These are phyloP conservation scores for Xiphophorus couchianus DNA, from an alignment of 2,113 vertebrate genomes.

Conservation along the genomic window DNA sequence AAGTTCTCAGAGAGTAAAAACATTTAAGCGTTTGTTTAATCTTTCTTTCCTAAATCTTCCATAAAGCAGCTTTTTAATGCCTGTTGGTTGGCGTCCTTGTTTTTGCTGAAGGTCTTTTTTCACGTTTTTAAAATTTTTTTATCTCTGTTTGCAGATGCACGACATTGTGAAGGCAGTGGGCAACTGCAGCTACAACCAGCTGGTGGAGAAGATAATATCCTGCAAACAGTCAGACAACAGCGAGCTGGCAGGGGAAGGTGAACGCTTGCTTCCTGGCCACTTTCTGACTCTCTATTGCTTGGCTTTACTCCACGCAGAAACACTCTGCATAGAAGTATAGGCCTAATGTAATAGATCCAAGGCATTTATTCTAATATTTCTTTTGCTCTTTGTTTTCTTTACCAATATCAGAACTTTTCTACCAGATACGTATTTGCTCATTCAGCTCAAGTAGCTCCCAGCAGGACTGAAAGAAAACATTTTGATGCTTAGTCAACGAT, in stretches of 20 bases:
- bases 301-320: neutral
- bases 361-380: conserved; percentile 21
- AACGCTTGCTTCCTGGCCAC: conserved; percentile 47
- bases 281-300: neutral
- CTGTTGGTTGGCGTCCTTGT: neutral
- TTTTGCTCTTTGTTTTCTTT: conserved; percentile 14
- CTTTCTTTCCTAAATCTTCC: neutral
- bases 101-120: conserved; percentile 30
- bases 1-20: neutral
- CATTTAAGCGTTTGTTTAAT: neutral
- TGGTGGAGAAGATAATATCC: conserved; percentile 98
- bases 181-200: conserved; percentile 99
- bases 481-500: neutral
- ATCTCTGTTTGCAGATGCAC: conserved; percentile 83
- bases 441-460: neutral
- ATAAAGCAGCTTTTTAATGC: neutral
- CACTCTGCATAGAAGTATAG: conserved; percentile 14
- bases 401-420: conserved; percentile 36
- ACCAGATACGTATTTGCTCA: conserved; percentile 35
- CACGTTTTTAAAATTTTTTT: conserved; percentile 11
- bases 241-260: conserved; percentile 95
- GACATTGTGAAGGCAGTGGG: conserved; percentile 97
- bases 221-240: conserved; percentile 97
- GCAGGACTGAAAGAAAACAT: neutral
- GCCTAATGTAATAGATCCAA: conserved; percentile 20